These are phyloP conservation scores for Apamea monoglypha DNA, from an alignment of 2,888 invertebrate genomes.

Conservation along the genomic window DNA sequence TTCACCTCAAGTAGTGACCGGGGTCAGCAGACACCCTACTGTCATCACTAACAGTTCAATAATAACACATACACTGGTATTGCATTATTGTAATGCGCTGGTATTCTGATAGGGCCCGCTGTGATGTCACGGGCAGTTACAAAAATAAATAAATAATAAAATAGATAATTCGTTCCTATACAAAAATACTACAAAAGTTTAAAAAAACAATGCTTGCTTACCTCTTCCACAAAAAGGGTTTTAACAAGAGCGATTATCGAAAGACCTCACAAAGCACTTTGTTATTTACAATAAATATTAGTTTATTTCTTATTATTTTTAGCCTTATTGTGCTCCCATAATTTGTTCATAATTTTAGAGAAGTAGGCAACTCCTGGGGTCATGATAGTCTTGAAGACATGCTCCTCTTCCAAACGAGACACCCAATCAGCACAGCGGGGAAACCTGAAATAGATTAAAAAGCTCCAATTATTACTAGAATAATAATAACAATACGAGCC, in stretches of 20 bases:
- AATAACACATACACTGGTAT: no score
- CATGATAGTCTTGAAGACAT: slow-evolving; percentile 71
- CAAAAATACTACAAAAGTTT: not conserved
- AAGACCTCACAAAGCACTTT: slow-evolving; percentile 2
- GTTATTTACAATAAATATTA: not conserved
- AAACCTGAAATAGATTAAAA: slow-evolving; percentile 62
- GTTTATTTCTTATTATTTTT: slow-evolving; percentile 30
- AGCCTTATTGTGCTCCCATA: slow-evolving; percentile 68
- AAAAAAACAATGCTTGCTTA: slow-evolving; percentile 4
- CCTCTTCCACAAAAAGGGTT: not conserved
- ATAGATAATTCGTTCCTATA: no score
- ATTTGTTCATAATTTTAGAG: slow-evolving; percentile 62
- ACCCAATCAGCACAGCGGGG: slow-evolving; percentile 71
- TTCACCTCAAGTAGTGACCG: no score
- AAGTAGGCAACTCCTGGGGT: slow-evolving; percentile 68
- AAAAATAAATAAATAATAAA: no score
- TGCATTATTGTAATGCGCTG: no score
- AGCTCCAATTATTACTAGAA: not conserved
- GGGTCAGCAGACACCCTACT: no score
- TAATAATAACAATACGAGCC: not conserved
- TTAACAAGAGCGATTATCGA: slow-evolving; percentile 11
- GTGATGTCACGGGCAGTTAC: no score
- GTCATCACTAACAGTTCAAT: no score
- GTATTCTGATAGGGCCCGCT: no score
- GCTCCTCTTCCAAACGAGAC: slow-evolving; percentile 66